Evolutionary conservation across 2,113 vertebrate species (phyloP).

Genomic region (Laticauda colubrina): DNA sequence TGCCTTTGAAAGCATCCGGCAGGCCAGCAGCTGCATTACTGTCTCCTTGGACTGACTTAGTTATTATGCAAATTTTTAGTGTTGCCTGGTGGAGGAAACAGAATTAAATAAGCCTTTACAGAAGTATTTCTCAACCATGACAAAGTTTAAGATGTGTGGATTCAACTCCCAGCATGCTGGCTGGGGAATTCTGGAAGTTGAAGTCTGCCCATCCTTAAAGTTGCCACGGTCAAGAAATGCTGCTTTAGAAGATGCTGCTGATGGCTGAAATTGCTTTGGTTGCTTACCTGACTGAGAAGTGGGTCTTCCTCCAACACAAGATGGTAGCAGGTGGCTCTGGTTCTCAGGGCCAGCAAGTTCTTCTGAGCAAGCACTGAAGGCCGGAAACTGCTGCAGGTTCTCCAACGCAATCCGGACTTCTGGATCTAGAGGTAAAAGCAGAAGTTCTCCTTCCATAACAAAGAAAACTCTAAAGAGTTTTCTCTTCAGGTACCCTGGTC

Average conservation of each 20-base stretch:
- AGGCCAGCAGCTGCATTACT: neutral
- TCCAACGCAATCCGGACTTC: constrained; percentile 96
- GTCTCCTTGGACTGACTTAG: no score
- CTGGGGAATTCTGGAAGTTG: neutral
- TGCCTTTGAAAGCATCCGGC: neutral
- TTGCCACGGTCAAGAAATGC: neutral
- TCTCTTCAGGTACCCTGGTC: neutral
- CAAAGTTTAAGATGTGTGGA: neutral
- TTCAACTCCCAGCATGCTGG: neutral
- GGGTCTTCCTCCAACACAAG: constrained; percentile 70
- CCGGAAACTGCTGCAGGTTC: constrained; percentile 97
- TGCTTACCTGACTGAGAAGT: constrained; percentile 70
- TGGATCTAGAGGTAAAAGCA: constrained; percentile 77
- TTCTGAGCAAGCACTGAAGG: constrained; percentile 77
- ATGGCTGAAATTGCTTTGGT: neutral
- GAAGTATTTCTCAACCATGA: neutral
- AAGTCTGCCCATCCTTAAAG: neutral
- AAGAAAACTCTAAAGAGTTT: no score
- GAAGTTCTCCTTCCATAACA: neutral
- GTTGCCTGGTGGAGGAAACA: neutral
- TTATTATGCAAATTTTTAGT: neutral
- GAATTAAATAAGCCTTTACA: neutral
- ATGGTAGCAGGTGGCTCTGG: constrained; percentile 62
- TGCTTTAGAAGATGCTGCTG: neutral
- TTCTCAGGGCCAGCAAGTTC: constrained; percentile 72